A percentile compares a stretch with the other conserved stretches of the same genome.
Conservation (phyloP, 2,797 vertebrate species). For the Sebastes matsubarae region DNA sequence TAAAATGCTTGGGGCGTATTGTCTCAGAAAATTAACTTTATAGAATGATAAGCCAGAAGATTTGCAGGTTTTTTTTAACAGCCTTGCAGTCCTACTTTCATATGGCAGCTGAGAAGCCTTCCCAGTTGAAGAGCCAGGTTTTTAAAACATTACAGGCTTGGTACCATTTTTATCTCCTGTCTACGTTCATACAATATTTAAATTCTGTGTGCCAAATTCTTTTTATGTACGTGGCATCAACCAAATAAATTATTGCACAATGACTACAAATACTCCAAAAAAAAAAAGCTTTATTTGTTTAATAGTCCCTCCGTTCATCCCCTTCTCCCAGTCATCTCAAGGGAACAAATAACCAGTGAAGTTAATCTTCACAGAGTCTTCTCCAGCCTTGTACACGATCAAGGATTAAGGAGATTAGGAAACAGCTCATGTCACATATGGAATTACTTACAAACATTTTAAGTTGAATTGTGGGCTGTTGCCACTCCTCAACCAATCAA, state of each 20-base stretch:
- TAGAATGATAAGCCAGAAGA: constrained; percentile 15
- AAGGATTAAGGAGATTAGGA: constrained; percentile 3
- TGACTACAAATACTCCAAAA: background rate
- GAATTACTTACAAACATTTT: background rate
- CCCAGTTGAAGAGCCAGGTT: background rate
- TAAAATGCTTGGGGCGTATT: constrained; percentile 15
- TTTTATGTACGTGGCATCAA: background rate
- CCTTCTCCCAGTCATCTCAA: background rate
- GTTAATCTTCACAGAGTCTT: background rate
- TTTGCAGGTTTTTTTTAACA: background rate
- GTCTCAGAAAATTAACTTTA: constrained; percentile 21
- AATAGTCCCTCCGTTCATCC: background rate
- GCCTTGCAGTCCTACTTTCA: background rate
- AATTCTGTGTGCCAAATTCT: background rate
- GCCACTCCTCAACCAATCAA: background rate
- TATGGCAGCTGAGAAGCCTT: background rate
- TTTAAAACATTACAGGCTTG: background rate
- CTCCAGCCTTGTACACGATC: background rate
- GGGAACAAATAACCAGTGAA: background rate
- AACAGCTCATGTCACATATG: background rate
- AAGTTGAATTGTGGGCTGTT: background rate
- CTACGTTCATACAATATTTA: background rate
- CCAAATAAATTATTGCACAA: background rate
- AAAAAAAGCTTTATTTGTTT: background rate
- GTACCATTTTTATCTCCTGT: background rate